Evolutionary conservation across 1,140 invertebrate genomes (phyloP).

Genomic region (Drosophila tristis): DNA sequence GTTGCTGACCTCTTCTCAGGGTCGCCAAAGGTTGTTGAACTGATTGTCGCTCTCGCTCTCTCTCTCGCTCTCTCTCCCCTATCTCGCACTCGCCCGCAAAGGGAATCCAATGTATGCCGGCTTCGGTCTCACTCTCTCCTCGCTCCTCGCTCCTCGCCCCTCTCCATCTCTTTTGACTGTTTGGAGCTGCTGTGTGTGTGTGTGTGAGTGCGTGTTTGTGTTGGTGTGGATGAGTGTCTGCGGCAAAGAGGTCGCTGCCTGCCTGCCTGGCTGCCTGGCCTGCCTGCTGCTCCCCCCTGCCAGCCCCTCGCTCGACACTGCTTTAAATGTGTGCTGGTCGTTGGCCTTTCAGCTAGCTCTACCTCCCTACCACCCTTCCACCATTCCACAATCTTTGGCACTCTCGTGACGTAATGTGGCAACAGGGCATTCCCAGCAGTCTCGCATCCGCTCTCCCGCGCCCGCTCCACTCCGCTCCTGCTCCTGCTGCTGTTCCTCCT

Average conservation of each 20-base stretch:
- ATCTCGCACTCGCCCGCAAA: conserved; percentile 16
- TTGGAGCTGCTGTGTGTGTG: not conserved
- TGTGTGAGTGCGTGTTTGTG: conserved; percentile 1
- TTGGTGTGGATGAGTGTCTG: conserved; percentile 14
- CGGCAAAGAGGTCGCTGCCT: conserved; percentile 19
- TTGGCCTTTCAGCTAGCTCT: conserved; percentile 51
- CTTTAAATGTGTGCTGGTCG: conserved; percentile 81
- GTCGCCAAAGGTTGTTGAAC: conserved; percentile 83
- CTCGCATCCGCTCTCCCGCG: conserved; percentile 8
- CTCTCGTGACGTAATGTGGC: conserved; percentile 63
- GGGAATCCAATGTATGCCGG: conserved; percentile 40
- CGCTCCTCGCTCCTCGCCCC: not conserved
- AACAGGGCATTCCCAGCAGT: conserved; percentile 62
- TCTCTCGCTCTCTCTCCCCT: conserved; percentile 8
- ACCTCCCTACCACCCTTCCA: not conserved
- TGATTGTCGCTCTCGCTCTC: conserved; percentile 16
- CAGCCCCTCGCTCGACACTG: conserved; percentile 26
- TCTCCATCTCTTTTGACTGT: not conserved
- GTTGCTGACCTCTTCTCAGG: conserved; percentile 84
- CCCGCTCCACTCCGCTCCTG: conserved; percentile 1
- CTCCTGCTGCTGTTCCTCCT: conserved; percentile 12
- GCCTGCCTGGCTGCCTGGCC: not conserved
- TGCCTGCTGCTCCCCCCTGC: not conserved
- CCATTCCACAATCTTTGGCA: not conserved
- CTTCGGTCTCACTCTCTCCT: not conserved